A percentile compares a stretch with the other conserved stretches of the same genome.
These are phyloP conservation scores for Stenichneumon culpator DNA, from an alignment of 2,888 invertebrate species.

Conservation along the genomic window DNA sequence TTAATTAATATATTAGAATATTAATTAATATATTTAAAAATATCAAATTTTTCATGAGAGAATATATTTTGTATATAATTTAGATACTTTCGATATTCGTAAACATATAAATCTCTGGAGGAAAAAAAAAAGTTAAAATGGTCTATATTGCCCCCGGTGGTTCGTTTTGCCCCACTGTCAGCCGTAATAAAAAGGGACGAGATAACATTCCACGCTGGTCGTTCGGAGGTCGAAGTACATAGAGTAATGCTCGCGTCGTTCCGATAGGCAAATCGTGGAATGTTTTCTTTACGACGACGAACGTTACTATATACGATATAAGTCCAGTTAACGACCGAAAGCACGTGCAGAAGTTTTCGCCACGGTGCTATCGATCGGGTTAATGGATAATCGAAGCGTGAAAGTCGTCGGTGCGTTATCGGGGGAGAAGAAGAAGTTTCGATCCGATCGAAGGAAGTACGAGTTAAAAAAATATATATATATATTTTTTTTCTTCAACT, in stretches of 20 bases:
- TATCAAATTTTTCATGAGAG: no score
- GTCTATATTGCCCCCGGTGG: not conserved
- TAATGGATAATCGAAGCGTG: constrained; percentile 42
- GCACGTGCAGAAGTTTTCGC: constrained; percentile 22
- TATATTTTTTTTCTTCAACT: not conserved
- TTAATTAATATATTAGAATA: no score
- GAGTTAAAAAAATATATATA: not conserved
- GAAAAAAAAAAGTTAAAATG: not conserved
- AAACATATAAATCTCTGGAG: no score
- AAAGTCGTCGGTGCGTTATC: not conserved
- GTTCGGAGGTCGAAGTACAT: constrained; percentile 8
- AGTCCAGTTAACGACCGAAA: constrained; percentile 28
- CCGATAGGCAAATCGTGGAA: constrained; percentile 54
- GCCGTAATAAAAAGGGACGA: not conserved
- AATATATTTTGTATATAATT: no score
- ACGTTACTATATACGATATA: constrained; percentile 15
- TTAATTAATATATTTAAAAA: no score
- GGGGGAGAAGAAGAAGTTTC: not conserved
- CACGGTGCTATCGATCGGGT: constrained; percentile 22
- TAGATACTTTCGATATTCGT: no score
- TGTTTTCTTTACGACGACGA: constrained; percentile 44
- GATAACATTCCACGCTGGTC: constrained; percentile 35
- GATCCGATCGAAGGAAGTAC: not conserved
- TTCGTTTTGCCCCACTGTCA: not conserved
- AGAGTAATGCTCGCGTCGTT: not conserved